These are phyloP conservation scores for Dromaius novaehollandiae DNA, from an alignment of 2,113 vertebrate species.

Conservation along the genomic window DNA sequence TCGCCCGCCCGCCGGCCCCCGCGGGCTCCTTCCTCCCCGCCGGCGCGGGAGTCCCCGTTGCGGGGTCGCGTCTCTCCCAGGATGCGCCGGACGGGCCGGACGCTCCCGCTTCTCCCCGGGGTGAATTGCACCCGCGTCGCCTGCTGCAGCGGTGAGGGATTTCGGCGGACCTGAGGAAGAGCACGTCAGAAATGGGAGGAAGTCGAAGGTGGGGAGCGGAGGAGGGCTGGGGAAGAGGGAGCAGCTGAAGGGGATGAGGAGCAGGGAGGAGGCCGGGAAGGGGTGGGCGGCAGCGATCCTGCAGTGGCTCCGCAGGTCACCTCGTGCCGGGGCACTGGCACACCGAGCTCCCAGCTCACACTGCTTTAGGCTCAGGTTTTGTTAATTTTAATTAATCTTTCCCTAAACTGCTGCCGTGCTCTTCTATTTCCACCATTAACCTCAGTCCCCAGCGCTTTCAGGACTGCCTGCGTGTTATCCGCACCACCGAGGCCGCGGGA, in stretches of 20 bases:
- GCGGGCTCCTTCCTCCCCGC: neutral
- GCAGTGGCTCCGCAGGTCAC: accelerated
- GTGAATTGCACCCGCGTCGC: neutral
- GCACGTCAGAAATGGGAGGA: neutral
- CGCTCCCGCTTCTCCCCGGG: accelerated
- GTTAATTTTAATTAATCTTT: neutral
- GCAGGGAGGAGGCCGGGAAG: neutral
- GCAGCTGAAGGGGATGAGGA: neutral
- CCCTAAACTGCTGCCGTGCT: neutral
- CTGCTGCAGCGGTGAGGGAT: neutral
- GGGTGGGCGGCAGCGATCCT: neutral
- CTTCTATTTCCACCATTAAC: neutral
- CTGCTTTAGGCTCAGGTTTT: neutral
- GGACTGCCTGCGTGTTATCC: neutral
- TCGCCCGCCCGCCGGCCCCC: too few relatives aligned
- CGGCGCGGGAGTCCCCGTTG: neutral
- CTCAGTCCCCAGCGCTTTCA: neutral
- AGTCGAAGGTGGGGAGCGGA: accelerated
- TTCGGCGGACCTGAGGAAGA: neutral
- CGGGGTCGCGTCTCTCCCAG: accelerated
- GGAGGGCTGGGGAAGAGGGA: accelerated
- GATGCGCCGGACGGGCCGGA: neutral
- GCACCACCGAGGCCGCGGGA: neutral
- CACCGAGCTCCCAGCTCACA: neutral
- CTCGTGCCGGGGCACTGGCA: neutral